Evolutionary conservation across 1,140 invertebrate genomes (phyloP).

Genomic region (Bombus balteatus): DNA sequence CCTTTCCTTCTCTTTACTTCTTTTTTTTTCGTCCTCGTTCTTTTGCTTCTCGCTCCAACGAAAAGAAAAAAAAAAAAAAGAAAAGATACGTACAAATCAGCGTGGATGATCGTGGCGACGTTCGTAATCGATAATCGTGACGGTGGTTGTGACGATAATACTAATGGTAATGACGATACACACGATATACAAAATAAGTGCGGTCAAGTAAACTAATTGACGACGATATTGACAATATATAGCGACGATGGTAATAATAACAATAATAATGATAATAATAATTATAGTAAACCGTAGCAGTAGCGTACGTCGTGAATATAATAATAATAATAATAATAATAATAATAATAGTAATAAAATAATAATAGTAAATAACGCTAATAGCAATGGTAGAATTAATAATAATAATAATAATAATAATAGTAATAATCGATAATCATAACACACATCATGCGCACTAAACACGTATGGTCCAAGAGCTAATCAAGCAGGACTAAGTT

Average conservation of each 20-base stretch:
- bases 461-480: constrained; percentile 74
- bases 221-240: constrained; percentile 4
- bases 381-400: constrained; percentile 50
- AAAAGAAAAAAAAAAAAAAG: not conserved
- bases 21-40: not conserved
- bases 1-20: not conserved
- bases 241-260: constrained; percentile 42
- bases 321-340: constrained; percentile 55
- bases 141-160: constrained; percentile 50
- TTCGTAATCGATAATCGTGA: constrained; percentile 37
- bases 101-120: not conserved
- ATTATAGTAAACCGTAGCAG: constrained; percentile 30
- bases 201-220: not conserved
- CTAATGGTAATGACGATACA: constrained; percentile 51
- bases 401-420: constrained; percentile 53
- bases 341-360: constrained; percentile 57
- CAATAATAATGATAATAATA: constrained; percentile 45
- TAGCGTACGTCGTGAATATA: constrained; percentile 18
- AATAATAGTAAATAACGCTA: constrained; percentile 50
- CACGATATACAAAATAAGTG: constrained; percentile 27
- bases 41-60: constrained; percentile 23
- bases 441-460: constrained; percentile 81
- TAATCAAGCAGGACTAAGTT: constrained; percentile 77
- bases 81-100: not conserved
- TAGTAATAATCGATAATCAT: constrained; percentile 66